Conservation (phyloP, 1,140 invertebrate species). For the Octopus sinensis region DNA sequence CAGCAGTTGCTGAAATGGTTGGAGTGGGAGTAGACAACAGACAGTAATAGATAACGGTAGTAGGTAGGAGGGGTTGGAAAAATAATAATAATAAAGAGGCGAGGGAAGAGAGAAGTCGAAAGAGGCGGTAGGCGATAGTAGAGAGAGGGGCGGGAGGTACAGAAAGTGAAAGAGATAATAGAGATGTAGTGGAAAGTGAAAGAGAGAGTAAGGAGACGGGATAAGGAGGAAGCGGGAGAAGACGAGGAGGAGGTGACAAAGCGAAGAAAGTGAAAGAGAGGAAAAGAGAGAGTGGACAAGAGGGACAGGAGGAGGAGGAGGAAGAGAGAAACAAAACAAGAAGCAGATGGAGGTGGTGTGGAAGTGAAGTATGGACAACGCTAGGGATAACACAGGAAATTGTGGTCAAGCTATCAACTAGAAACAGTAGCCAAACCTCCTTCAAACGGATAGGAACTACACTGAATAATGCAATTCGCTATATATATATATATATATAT, state of each 20-base stretch:
- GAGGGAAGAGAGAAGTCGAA: background rate
- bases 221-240: conserved; percentile 15
- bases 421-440: too few relatives aligned
- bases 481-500: too few relatives aligned
- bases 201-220: conserved; percentile 7
- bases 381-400: background rate
- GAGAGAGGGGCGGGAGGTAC: background rate
- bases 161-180: conserved; percentile 15
- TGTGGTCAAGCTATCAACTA: too few relatives aligned
- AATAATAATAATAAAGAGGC: background rate
- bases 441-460: too few relatives aligned
- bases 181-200: background rate
- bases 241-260: background rate
- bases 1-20: background rate
- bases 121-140: background rate
- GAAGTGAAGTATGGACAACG: background rate
- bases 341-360: background rate
- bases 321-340: background rate
- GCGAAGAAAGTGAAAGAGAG: background rate
- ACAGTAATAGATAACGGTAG: background rate
- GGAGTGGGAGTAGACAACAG: background rate
- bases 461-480: too few relatives aligned
- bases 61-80: background rate
- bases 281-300: background rate
- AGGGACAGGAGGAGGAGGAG: background rate